Base-by-base conservation (phyloP, 1,140 invertebrate species). In the Aphis gossypii region DNA sequence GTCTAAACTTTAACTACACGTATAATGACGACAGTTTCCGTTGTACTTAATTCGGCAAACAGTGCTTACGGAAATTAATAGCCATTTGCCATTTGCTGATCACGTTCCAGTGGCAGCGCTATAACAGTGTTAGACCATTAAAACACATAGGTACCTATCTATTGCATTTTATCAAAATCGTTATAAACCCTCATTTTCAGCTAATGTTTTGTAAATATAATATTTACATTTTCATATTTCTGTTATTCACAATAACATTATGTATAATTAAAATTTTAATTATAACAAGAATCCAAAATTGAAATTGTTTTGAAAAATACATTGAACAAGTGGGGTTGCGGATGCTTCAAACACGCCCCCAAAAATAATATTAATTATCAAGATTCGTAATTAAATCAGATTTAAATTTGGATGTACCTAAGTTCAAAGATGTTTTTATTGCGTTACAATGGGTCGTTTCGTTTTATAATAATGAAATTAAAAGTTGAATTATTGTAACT, bases 21-120 rank as follows among this genome's bases (percentile, higher is more conserved):
- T 54, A 54, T 89, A 51, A 89, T 9, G 51, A 54, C 87, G 48
- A 89, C 48, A 83, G 30, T 51, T 89, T 89, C 48, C 48, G 20
- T 54, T 18, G n/a, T 54, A 89, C 87, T 89, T 89, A 89, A 89
- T 89, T 87, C 44, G n/a, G 86, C 86, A 87, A 87, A 87, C 46
- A 87, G 30, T 46, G n/a, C 46, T 87, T 87, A 87, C 86, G 35
- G 41, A 89, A 48, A 38, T 89, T 89, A 56, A 89, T 51, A 89
- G 88, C 88, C 88, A 35, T 56, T 25, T 14, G 35, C 51, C 88
- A 41, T 89, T 89, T 56, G 51, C 88, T 38, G 48, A 89, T 89
- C 88, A 56, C 35, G 51, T 89, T 89, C 51, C 51, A 35, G 46
- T 51, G 20, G 9, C 48, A 89, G 48, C 9, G 51, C 35, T 1